phyloP scores from a whole-genome alignment of 2,797 vertebrate genomes.

The Sorex maritimensis region DNA sequence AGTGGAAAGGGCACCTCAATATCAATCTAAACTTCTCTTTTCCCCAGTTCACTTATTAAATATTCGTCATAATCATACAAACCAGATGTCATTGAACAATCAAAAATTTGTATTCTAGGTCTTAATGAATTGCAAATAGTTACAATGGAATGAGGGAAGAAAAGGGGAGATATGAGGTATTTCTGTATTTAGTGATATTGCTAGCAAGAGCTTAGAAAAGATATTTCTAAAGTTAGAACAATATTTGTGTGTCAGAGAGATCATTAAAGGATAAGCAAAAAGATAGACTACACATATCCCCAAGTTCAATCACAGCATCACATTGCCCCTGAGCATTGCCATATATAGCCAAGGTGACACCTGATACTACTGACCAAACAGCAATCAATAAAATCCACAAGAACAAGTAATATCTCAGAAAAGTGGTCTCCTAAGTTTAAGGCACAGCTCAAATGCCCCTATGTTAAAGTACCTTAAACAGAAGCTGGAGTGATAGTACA shows the following conservation, averaged over 20 bases:
- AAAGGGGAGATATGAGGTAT: neutral
- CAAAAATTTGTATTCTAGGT: conserved; percentile 54
- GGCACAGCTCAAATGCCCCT: no score
- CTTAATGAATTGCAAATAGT: neutral
- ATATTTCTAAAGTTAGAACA: conserved; percentile 43
- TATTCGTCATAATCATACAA: conserved; percentile 37
- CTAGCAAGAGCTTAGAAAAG: conserved; percentile 14
- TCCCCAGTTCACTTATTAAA: conserved; percentile 68
- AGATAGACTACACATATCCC: neutral
- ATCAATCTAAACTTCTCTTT: conserved; percentile 62
- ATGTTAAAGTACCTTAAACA: no score
- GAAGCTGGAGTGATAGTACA: no score
- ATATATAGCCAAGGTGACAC: no score
- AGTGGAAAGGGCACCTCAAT: conserved; percentile 69
- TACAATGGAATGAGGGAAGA: neutral
- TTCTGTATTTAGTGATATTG: conserved; percentile 54
- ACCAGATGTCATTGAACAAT: conserved; percentile 50
- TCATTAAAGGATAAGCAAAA: neutral
- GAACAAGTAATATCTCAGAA: no score
- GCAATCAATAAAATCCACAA: no score
- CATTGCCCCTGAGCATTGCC: no score
- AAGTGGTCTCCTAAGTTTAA: no score
- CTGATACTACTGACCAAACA: no score
- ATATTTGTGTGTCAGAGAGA: neutral
- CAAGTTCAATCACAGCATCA: no score